Evolutionary conservation across 2,113 vertebrate species (phyloP).

Genomic region (Procavia capensis): DNA sequence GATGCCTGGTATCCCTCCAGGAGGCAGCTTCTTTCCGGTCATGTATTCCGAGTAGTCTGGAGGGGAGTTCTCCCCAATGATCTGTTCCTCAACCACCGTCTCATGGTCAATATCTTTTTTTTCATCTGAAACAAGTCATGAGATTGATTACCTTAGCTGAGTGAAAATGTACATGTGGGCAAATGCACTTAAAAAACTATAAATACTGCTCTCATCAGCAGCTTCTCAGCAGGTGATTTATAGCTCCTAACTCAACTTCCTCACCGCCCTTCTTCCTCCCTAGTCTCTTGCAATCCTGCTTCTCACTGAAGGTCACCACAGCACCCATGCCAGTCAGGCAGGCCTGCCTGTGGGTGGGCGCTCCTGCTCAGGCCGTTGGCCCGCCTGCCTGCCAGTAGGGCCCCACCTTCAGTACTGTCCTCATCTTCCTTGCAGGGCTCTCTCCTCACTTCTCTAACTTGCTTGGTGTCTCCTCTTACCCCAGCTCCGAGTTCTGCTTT

Average conservation of each 20-base stretch:
- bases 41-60: conserved; percentile 99
- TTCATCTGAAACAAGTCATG: conserved; percentile 92
- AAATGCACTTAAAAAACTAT: conserved; percentile 7
- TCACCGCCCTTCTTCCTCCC: background rate
- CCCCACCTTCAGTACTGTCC: fast-evolving
- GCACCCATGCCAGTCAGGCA: background rate
- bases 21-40: conserved; percentile 99
- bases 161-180: background rate
- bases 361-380: too few species aligned
- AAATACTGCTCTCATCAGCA: background rate
- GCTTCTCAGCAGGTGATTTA: background rate
- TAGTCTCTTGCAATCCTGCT: background rate
- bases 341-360: too few species aligned
- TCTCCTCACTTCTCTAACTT: background rate
- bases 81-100: conserved; percentile 96
- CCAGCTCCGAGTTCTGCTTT: background rate
- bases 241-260: background rate
- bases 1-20: conserved; percentile 98
- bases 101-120: conserved; percentile 99
- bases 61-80: conserved; percentile 97
- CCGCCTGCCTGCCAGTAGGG: too few species aligned
- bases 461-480: background rate
- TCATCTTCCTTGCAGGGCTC: too few species aligned
- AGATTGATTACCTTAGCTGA: conserved; percentile 50
- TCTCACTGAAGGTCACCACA: background rate